phyloP scores from a whole-genome alignment of 2,888 invertebrate species.

The Nineta flava region DNA sequence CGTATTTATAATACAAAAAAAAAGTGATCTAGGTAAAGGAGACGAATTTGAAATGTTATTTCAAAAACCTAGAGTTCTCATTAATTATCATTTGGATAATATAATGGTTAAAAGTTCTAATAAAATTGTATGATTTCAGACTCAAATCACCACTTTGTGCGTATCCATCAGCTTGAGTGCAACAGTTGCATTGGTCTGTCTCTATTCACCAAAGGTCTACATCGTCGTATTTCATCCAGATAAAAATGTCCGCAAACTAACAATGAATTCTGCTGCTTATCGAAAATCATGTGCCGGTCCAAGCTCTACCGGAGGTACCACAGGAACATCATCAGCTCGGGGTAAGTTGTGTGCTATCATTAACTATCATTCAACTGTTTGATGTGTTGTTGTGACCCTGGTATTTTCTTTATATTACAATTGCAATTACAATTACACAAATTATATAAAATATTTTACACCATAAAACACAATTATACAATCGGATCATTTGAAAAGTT shows the following conservation, averaged over 20 bases:
- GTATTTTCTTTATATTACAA: not conserved
- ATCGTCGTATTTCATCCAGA: slow-evolving; percentile 57
- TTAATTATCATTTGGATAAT: too few species aligned
- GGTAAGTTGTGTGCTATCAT: too few species aligned
- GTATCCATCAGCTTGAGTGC: slow-evolving; percentile 53
- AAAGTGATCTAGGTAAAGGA: too few species aligned
- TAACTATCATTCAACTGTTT: too few species aligned
- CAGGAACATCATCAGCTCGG: slow-evolving; percentile 6
- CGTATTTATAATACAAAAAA: too few species aligned
- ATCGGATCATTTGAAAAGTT: too few species aligned
- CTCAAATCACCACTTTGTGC: slow-evolving; percentile 52
- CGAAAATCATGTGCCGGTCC: slow-evolving; percentile 20
- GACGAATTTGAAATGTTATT: too few species aligned
- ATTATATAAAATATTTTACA: not conserved
- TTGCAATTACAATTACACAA: not conserved
- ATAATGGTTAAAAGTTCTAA: too few species aligned
- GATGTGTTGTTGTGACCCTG: not conserved
- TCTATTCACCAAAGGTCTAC: slow-evolving; percentile 56
- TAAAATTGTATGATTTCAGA: slow-evolving; percentile 32
- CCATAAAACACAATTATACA: too few species aligned
- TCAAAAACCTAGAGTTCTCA: too few species aligned
- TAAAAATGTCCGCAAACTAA: slow-evolving; percentile 47
- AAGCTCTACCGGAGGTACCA: slow-evolving; percentile 16
- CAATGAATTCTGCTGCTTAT: slow-evolving; percentile 25
- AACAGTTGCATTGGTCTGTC: slow-evolving; percentile 48